phyloP scores from a whole-genome alignment of 2,888 invertebrate genomes.

The Pherbina coryleti region DNA sequence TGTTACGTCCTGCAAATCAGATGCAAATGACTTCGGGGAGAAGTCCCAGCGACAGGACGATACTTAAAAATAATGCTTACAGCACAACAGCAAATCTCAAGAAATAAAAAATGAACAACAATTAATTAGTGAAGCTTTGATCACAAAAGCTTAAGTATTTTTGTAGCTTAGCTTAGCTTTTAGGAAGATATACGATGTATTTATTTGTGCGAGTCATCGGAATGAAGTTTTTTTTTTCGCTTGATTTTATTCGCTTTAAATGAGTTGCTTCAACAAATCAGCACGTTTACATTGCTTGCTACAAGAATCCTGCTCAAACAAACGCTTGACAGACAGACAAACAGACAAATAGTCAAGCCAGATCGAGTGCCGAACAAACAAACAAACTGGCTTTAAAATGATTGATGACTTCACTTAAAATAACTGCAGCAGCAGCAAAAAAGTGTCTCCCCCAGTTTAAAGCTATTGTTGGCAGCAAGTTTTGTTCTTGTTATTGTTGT shows the following conservation, averaged over 20 bases:
- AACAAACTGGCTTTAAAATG: slow-evolving; percentile 30
- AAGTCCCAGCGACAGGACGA: neutral
- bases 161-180: neutral
- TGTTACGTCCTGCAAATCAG: slow-evolving; percentile 17
- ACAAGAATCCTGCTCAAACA: neutral
- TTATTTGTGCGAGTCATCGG: neutral
- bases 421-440: neutral
- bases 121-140: slow-evolving; percentile 12
- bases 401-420: slow-evolving; percentile 36
- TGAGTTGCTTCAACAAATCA: slow-evolving; percentile 36
- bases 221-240: neutral
- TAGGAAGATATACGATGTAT: neutral
- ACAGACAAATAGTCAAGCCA: neutral
- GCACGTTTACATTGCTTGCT: slow-evolving; percentile 28
- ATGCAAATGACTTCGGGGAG: neutral
- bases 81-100: neutral
- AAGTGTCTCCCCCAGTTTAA: slow-evolving; percentile 12
- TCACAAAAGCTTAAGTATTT: neutral
- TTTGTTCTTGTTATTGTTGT: slow-evolving; percentile 9
- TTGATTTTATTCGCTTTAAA: slow-evolving; percentile 17
- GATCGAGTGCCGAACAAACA: neutral
- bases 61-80: neutral
- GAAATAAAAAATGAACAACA: slow-evolving; percentile 5
- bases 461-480: neutral
- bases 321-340: slow-evolving; percentile 4